These are phyloP conservation scores for Sialis fuliginosa DNA, from an alignment of 2,888 invertebrate genomes.

Conservation along the genomic window DNA sequence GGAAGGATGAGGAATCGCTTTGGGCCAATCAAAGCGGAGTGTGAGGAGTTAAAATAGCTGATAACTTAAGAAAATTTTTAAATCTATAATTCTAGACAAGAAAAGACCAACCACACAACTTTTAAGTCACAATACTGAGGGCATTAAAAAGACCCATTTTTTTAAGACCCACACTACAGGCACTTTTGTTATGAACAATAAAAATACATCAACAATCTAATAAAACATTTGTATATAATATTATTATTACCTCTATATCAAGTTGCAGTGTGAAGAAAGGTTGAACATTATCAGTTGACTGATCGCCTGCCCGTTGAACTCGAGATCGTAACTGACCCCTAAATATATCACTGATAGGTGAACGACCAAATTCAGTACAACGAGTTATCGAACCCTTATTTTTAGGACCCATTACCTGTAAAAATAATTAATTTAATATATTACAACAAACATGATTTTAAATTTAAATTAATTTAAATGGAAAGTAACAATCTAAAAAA, in stretches of 20 bases:
- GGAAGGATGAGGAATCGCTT: too few relatives aligned
- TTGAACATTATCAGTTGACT: constrained; percentile 79
- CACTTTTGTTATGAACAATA: too few relatives aligned
- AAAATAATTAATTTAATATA: constrained; percentile 7
- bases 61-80: too few relatives aligned
- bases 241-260: constrained; percentile 63
- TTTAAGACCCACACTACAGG: too few relatives aligned
- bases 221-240: too few relatives aligned
- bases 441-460: background rate
- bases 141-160: too few relatives aligned
- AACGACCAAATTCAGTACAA: constrained; percentile 61
- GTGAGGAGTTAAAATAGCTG: too few relatives aligned
- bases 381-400: constrained; percentile 80
- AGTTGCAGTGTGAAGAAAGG: constrained; percentile 92
- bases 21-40: too few relatives aligned
- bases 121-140: too few relatives aligned
- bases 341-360: constrained; percentile 86
- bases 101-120: too few relatives aligned
- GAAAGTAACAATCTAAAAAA: background rate
- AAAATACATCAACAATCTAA: too few relatives aligned
- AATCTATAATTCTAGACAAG: too few relatives aligned
- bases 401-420: constrained; percentile 64
- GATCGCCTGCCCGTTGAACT: constrained; percentile 53
- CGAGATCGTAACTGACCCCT: constrained; percentile 78
- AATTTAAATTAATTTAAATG: background rate